These are phyloP conservation scores for Pantelozetes paolii DNA, from an alignment of 2,888 invertebrate genomes.

Conservation along the genomic window DNA sequence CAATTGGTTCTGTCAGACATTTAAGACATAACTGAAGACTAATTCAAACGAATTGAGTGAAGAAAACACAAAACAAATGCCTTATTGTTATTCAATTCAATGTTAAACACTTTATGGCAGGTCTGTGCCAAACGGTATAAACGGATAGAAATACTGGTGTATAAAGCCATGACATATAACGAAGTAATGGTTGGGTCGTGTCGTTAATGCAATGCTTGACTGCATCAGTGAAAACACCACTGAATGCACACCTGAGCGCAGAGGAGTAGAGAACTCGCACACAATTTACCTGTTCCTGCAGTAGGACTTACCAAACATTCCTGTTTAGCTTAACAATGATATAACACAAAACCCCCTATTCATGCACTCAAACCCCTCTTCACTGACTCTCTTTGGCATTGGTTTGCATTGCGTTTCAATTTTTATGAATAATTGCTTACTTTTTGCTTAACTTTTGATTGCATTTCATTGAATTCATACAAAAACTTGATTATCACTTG, in stretches of 20 bases:
- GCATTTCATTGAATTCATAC: not conserved
- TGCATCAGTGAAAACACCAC: slow-evolving; percentile 35
- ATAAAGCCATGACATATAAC: slow-evolving; percentile 35
- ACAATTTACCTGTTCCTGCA: slow-evolving; percentile 17
- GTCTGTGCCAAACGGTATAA: not conserved
- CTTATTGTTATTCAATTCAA: not conserved
- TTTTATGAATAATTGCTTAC: too few relatives aligned
- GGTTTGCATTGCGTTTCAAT: not conserved
- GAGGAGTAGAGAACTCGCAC: slow-evolving; percentile 26
- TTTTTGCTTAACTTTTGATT: not conserved
- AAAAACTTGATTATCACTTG: not conserved
- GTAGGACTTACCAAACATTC: slow-evolving; percentile 33
- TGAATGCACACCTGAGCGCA: slow-evolving; percentile 30
- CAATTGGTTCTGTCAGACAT: not conserved
- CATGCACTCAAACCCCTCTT: not conserved
- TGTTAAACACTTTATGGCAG: not conserved
- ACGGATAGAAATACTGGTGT: not conserved
- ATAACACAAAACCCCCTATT: slow-evolving; percentile 7
- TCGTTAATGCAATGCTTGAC: slow-evolving; percentile 24
- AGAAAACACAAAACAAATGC: not conserved
- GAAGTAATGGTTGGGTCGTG: slow-evolving; percentile 35
- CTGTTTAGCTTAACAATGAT: slow-evolving; percentile 28
- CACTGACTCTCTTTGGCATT: not conserved
- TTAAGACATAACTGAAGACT: not conserved
- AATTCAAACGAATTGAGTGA: not conserved